Evolutionary conservation across 2,797 vertebrate genomes (phyloP).

Genomic region (Gobionotothen gibberifrons): DNA sequence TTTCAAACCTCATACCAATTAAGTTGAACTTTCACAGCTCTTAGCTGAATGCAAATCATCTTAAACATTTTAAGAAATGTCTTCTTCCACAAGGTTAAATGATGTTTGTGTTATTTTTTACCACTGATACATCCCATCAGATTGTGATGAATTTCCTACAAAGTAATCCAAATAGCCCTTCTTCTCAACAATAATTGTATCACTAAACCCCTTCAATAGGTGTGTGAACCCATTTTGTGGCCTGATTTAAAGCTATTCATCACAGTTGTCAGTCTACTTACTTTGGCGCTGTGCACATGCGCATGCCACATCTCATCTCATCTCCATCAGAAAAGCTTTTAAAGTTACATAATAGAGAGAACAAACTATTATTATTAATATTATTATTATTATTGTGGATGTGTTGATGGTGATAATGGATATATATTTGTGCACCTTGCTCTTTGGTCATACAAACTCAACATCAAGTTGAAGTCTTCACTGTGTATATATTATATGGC

Average conservation of each 20-base stretch:
- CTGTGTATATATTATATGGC: background rate
- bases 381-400: background rate
- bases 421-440: background rate
- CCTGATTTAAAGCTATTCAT: constrained; percentile 82
- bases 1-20: constrained; percentile 40
- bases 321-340: constrained; percentile 11
- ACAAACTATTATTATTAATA: too few species aligned
- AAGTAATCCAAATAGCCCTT: constrained; percentile 62
- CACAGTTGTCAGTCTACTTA: constrained; percentile 64
- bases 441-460: background rate
- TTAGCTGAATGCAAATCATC: constrained; percentile 49
- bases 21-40: constrained; percentile 40
- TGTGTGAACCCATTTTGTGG: constrained; percentile 74
- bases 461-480: background rate
- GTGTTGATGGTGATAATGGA: background rate
- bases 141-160: constrained; percentile 68
- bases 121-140: constrained; percentile 58
- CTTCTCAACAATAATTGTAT: constrained; percentile 72
- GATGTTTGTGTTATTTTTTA: constrained; percentile 50
- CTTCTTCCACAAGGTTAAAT: constrained; percentile 67
- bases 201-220: constrained; percentile 64
- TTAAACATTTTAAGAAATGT: constrained; percentile 48
- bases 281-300: background rate
- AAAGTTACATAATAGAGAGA: background rate
- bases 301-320: constrained; percentile 4